Evolutionary conservation across 2,888 invertebrate species (phyloP).

Genomic region (Nymphalis c-album): DNA sequence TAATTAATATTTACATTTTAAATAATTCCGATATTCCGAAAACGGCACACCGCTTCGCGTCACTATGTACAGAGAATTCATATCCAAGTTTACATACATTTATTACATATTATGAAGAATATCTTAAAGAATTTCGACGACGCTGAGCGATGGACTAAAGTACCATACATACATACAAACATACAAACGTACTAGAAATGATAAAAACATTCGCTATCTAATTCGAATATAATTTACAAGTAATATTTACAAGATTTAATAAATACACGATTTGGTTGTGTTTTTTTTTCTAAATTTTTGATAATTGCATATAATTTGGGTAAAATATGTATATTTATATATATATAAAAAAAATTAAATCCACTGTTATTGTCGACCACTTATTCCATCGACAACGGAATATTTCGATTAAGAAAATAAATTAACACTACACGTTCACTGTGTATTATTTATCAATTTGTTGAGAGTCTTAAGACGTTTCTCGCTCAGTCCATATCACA

Average conservation of each 20-base stretch:
- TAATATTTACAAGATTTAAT: slow-evolving; percentile 67
- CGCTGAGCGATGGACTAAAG: slow-evolving; percentile 41
- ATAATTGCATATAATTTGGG: slow-evolving; percentile 42
- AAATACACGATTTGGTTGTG: slow-evolving; percentile 76
- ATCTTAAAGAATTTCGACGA: slow-evolving; percentile 29
- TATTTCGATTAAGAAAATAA: slow-evolving; percentile 35
- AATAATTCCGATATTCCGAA: slow-evolving; percentile 43
- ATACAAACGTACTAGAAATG: slow-evolving; percentile 42
- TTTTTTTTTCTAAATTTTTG: slow-evolving; percentile 38
- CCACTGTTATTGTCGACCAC: slow-evolving; percentile 67
- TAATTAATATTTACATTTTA: slow-evolving; percentile 50
- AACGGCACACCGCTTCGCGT: slow-evolving; percentile 43
- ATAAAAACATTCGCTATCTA: slow-evolving; percentile 70
- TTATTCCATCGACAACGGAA: slow-evolving; percentile 36
- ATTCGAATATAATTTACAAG: slow-evolving; percentile 67
- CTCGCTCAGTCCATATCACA: slow-evolving; percentile 59
- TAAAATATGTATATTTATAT: slow-evolving; percentile 26
- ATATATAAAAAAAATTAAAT: slow-evolving; percentile 40
- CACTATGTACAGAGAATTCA: slow-evolving; percentile 42
- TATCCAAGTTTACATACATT: slow-evolving; percentile 8
- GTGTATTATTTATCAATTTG: slow-evolving; percentile 48
- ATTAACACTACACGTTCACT: slow-evolving; percentile 52
- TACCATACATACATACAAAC: slow-evolving; percentile 44
- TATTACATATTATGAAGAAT: background rate
- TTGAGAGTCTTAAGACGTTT: slow-evolving; percentile 46